Base-by-base conservation (phyloP, 2,888 invertebrate species). In the Archips crataeganus region DNA sequence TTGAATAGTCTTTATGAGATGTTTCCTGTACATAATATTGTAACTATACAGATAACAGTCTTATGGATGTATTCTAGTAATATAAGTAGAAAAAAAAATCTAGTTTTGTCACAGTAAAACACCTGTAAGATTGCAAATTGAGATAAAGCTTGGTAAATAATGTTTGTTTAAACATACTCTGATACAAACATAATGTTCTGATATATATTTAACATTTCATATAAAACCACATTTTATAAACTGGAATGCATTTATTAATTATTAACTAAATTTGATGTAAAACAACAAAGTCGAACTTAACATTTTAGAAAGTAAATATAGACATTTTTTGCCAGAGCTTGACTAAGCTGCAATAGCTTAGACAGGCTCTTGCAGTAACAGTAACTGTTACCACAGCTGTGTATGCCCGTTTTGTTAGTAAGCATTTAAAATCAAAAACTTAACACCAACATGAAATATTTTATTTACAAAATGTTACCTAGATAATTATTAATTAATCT, bases 401-500 rank as follows among this genome's bases (percentile, higher is more conserved):
- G 3, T 49, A 36, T 15, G 54, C 34, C 34, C 9, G 57, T 71
- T 61, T 59, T 39, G 51, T 42, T 36, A 45, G 32, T n/a, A 39
- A 39, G n/a, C 5, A n/a, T 65, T 34, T 6, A 66, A 32, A 59
- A 23, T 34, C 42, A 61, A 72, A 61, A 23, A 32, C 10, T 47
- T 32, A 13, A 68, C 49, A 73, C 59, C 61, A 57, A 72, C 36
- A 47, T 32, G 2, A 64, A 68, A 63, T 59, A 42, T 59, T 59
- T 68, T 73, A 73, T 73, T 68, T 69, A 73, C 49, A 73, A 68
- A 57, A 49, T 68, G 68, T 68, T 73, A 63, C 13, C 62, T 62
- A 62, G 23, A 23, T 71, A 54, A 72, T 62, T n/a, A 39, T 59
- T 47, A 54, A 72, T 62, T n/a, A 39, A 63, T 47, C 45, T 54